Evolutionary conservation across 2,797 vertebrate genomes (phyloP), one percentile per base, ranked within the genome.

Genomic region (Aselliscus stoliczkanus): DNA sequence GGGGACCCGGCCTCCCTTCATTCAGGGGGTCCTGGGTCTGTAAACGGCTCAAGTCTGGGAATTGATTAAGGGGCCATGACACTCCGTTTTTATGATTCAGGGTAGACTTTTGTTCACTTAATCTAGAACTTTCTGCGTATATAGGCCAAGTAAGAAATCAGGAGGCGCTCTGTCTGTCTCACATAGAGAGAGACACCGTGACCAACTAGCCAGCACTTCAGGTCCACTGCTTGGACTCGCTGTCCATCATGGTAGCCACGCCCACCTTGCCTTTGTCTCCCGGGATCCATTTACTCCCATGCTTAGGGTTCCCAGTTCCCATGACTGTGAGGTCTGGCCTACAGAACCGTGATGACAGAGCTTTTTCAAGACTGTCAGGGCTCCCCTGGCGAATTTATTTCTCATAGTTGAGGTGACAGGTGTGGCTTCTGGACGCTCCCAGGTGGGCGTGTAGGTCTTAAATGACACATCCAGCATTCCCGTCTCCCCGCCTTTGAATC

Each of bases 161-260:
- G 60, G 54, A 52, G 4, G 29, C 29, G 77, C 73, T 64, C 70
- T 60, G 1, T 75, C 52, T 44, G 0, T 75, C 75, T 81, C 20
- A 60, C 29, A 37, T 94, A 47, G n/a, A 31, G 64, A n/a, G 31
- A 88, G n/a, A 14, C 9, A 17, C 54, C 31, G 0, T 21, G 29
- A 67, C n/a, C 8, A 23, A 1, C 44, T 42, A 14, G 44, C 31
- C 7, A 42, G 5, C 2, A 1, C 29, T 12, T 0, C 7, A 4
- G 56, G 7, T 31, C 4, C 12, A 9, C 27, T 29, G 21, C n/a
- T 34, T 54, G 37, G 67, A 42, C 29, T 64, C 54, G 12, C 70
- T 47, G 47, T 50, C 44, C 29, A 5, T 37, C 17, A 6, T 12
- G 4, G 12, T 50, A 17, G 31, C 15, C 4, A 17, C 1, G 1